Evolutionary conservation across 2,888 invertebrate genomes (phyloP).

Genomic region (Ophonus ardosiacus): DNA sequence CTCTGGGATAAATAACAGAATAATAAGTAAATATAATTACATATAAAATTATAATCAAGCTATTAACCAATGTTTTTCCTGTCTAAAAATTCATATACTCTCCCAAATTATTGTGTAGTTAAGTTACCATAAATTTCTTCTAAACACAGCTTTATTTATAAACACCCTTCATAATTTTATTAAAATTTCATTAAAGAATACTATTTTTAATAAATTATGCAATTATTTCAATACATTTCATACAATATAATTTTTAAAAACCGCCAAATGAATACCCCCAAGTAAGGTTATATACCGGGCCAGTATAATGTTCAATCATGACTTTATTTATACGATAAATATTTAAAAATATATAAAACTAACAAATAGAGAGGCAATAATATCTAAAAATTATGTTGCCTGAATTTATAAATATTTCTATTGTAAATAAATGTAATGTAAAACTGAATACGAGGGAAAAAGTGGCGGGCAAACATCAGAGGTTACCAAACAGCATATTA

Average conservation of each 20-base stretch:
- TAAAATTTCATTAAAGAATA: neutral
- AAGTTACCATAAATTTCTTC: neutral
- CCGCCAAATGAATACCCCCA: slow-evolving; percentile 60
- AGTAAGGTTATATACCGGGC: slow-evolving; percentile 63
- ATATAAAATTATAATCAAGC: too few species aligned
- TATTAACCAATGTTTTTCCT: too few species aligned
- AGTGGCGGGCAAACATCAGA: slow-evolving; percentile 54
- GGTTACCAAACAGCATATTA: slow-evolving; percentile 49
- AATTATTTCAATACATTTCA: neutral
- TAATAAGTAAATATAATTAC: too few species aligned
- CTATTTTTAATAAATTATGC: neutral
- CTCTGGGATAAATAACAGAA: too few species aligned
- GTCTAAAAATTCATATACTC: too few species aligned
- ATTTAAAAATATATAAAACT: neutral
- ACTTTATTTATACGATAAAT: slow-evolving; percentile 23
- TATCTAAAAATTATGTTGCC: neutral
- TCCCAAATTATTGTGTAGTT: too few species aligned
- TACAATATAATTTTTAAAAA: slow-evolving; percentile 8
- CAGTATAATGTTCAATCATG: slow-evolving; percentile 21
- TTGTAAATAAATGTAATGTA: neutral
- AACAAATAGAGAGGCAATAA: neutral
- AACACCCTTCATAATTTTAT: neutral
- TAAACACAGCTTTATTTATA: neutral
- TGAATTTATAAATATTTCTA: neutral
- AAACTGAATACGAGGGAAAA: slow-evolving; percentile 56